phyloP scores from a whole-genome alignment of 1,140 invertebrate species.

The Hylaeus anthracinus region DNA sequence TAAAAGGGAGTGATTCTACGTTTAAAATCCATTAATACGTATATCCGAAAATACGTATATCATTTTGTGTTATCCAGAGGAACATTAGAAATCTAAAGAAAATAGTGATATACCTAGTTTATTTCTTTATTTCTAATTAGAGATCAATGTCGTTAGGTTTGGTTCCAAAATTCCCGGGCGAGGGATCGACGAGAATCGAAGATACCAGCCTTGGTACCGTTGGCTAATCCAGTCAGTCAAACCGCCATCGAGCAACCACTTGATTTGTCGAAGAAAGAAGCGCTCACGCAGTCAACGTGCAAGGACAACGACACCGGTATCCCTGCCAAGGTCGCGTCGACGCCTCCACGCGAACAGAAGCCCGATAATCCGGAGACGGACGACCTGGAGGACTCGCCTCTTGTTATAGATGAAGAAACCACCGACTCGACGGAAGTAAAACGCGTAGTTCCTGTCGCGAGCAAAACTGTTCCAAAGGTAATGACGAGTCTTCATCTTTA shows the following conservation, averaged over 20 bases:
- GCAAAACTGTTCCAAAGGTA: slow-evolving; percentile 71
- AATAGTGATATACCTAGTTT: too few relatives aligned
- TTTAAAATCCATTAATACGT: too few relatives aligned
- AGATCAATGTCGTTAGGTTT: slow-evolving; percentile 77
- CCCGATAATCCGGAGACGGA: slow-evolving; percentile 70
- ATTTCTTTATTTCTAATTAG: too few relatives aligned
- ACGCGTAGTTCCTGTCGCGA: slow-evolving; percentile 36
- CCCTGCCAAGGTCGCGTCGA: slow-evolving; percentile 65
- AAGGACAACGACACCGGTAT: slow-evolving; percentile 67
- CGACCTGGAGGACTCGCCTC: slow-evolving; percentile 76
- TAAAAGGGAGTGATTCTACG: too few relatives aligned
- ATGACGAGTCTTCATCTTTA: neutral
- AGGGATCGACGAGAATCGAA: slow-evolving; percentile 90
- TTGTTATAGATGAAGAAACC: slow-evolving; percentile 79
- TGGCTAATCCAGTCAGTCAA: slow-evolving; percentile 77
- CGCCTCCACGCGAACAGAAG: slow-evolving; percentile 70
- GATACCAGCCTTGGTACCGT: slow-evolving; percentile 82
- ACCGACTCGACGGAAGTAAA: slow-evolving; percentile 82
- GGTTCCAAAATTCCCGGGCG: slow-evolving; percentile 99
- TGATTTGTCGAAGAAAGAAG: slow-evolving; percentile 92
- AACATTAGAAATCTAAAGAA: too few relatives aligned
- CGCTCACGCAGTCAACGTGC: slow-evolving; percentile 76
- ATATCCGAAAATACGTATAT: too few relatives aligned
- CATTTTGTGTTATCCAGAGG: too few relatives aligned
- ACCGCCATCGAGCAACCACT: slow-evolving; percentile 88